phyloP scores from a whole-genome alignment of 1,140 invertebrate genomes.

The Frieseomelitta varia region DNA sequence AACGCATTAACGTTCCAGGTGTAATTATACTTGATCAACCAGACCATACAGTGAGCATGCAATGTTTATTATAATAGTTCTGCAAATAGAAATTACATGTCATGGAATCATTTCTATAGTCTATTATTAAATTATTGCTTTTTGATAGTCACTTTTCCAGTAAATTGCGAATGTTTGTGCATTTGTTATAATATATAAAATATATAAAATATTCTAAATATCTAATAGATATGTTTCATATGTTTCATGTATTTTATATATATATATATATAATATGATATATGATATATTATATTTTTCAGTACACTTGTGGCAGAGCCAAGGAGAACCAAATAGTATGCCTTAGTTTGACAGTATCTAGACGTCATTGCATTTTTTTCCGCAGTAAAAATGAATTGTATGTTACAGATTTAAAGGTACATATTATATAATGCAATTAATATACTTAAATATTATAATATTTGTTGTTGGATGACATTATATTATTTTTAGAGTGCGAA shows the following conservation, averaged over 20 bases:
- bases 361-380: slow-evolving; percentile 69
- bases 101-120: not conserved
- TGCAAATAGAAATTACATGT: not conserved
- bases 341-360: slow-evolving; percentile 63
- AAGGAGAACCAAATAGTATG: slow-evolving; percentile 66
- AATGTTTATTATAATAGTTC: not conserved
- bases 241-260: not conserved
- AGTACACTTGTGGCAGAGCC: slow-evolving; percentile 71
- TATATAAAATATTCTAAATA: not conserved
- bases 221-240: not conserved
- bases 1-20: slow-evolving; percentile 32
- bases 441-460: not conserved
- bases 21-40: slow-evolving; percentile 26
- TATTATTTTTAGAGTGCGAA: slow-evolving; percentile 68
- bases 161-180: not conserved
- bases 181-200: not conserved
- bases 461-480: not conserved
- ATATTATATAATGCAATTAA: not conserved
- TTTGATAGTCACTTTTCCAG: not conserved
- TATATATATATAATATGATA: too few relatives aligned
- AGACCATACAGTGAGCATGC: slow-evolving; percentile 19
- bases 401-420: slow-evolving; percentile 65
- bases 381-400: slow-evolving; percentile 43
- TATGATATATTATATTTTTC: slow-evolving; percentile 12
- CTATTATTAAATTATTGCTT: not conserved